These are phyloP conservation scores for Lamellibrachia satsuma DNA, from an alignment of 2,888 invertebrate species.

Conservation along the genomic window DNA sequence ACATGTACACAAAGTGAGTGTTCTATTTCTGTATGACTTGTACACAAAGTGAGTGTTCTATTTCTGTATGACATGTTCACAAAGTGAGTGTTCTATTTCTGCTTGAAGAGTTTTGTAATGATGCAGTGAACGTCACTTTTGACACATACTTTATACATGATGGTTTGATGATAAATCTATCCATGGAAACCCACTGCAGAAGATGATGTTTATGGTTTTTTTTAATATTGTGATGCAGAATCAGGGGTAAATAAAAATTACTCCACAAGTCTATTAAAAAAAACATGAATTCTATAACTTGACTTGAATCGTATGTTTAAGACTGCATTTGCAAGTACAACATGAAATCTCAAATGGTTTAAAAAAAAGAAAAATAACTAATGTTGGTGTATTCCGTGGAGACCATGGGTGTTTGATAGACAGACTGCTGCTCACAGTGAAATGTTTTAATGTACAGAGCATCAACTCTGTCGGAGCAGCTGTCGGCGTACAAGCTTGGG, in stretches of 20 bases:
- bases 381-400: not conserved
- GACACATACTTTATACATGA: not conserved
- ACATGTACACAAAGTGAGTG: conserved; percentile 84
- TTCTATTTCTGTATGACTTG: conserved; percentile 77
- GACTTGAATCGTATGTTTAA: conserved; percentile 21
- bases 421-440: conserved; percentile 7
- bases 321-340: not conserved
- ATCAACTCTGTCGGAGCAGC: conserved; percentile 77
- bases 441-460: conserved; percentile 69
- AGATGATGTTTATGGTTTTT: too few species aligned
- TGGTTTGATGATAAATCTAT: not conserved
- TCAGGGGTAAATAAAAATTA: not conserved
- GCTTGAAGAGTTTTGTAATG: not conserved
- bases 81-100: not conserved
- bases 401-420: not conserved
- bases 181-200: not conserved
- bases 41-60: conserved; percentile 78
- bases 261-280: not conserved
- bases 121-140: not conserved
- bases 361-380: not conserved
- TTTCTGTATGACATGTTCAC: not conserved
- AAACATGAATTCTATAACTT: not conserved
- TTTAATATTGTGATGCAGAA: too few species aligned
- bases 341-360: not conserved
- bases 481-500: conserved; percentile 80